These are phyloP conservation scores for Hyla sarda DNA, from an alignment of 2,113 vertebrate genomes.

Conservation along the genomic window DNA sequence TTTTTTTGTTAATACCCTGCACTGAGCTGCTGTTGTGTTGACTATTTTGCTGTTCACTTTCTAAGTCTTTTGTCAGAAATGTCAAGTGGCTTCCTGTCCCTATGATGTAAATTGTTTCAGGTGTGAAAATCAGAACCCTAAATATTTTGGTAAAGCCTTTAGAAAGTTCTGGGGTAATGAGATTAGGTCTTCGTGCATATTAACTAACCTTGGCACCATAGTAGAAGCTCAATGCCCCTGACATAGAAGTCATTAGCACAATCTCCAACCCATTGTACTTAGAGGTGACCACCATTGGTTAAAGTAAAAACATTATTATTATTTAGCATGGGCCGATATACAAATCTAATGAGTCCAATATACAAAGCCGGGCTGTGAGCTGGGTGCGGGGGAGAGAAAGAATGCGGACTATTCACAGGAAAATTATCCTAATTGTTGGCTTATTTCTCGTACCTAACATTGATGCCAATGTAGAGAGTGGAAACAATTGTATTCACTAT, in stretches of 20 bases:
- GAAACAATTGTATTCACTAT: too few relatives aligned
- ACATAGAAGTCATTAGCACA: not conserved
- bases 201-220: not conserved
- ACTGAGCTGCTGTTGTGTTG: not conserved
- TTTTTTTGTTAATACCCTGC: too few relatives aligned
- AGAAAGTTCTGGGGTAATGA: constrained; percentile 19
- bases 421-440: not conserved
- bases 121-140: not conserved
- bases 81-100: not conserved
- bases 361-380: not conserved
- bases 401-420: not conserved
- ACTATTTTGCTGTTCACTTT: not conserved
- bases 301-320: constrained; percentile 11
- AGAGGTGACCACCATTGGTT: not conserved
- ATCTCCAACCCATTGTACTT: not conserved
- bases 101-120: not conserved
- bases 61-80: not conserved
- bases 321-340: not conserved
- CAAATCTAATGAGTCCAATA: constrained; percentile 3
- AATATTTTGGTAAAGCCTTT: constrained; percentile 6
- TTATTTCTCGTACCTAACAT: too few relatives aligned
- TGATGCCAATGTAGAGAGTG: too few relatives aligned
- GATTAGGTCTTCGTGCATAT: constrained; percentile 21
- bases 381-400: not conserved
- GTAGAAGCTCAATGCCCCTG: not conserved